Evolutionary conservation across 2,113 vertebrate species (phyloP).

Genomic region (Eudorcas thomsonii): DNA sequence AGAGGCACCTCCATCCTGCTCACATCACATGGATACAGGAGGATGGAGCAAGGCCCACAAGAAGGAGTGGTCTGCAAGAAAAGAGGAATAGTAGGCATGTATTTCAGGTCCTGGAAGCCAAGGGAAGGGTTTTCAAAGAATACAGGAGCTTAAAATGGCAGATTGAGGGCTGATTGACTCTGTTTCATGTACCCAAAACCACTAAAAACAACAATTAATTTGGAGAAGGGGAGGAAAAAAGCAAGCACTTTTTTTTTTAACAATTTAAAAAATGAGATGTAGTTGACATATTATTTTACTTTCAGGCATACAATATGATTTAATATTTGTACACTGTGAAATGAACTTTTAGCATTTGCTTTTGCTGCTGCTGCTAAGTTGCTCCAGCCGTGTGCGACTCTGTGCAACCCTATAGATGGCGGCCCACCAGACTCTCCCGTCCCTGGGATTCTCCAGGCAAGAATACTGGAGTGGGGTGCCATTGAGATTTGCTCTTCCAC

Average conservation of each 20-base stretch:
- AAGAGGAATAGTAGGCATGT: not conserved
- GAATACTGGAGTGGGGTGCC: no score
- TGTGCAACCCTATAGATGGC: no score
- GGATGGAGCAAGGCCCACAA: no score
- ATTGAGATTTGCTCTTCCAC: no score
- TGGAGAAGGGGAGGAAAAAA: not conserved
- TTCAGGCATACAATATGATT: not conserved
- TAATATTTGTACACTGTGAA: not conserved
- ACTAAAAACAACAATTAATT: not conserved
- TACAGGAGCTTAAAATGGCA: not conserved
- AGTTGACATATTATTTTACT: not conserved
- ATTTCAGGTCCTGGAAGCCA: not conserved
- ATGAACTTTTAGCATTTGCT: not conserved
- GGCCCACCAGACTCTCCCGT: no score
- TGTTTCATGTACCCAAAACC: no score
- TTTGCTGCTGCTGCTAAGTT: not conserved
- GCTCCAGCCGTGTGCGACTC: rapidly evolving
- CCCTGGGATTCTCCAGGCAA: no score
- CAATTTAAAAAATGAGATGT: not conserved
- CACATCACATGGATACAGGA: not conserved
- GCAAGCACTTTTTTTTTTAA: not conserved
- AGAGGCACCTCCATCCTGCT: not conserved
- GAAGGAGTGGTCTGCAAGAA: not conserved
- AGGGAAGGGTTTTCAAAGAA: not conserved
- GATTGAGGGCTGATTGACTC: not conserved